Conservation (phyloP, 1,140 invertebrate genomes). For the Seison nebaliae region DNA sequence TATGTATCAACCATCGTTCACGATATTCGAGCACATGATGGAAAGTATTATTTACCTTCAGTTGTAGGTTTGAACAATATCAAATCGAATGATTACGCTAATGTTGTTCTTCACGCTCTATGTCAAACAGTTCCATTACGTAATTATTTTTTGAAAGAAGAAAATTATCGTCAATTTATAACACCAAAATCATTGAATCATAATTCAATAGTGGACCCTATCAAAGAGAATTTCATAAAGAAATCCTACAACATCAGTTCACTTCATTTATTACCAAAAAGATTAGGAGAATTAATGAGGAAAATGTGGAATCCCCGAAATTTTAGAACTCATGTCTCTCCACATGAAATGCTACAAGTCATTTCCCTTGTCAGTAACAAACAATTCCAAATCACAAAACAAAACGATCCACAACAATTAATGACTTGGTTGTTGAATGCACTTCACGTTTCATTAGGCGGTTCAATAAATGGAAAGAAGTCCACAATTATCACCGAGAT, state of each 20-base stretch:
- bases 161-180: too few species aligned
- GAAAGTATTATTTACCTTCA: conserved; percentile 69
- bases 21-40: conserved; percentile 74
- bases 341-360: conserved; percentile 97
- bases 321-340: conserved; percentile 95
- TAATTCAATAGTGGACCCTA: too few species aligned
- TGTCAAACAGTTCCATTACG: conserved; percentile 72
- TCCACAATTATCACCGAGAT: conserved; percentile 61
- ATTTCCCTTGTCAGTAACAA: conserved; percentile 94
- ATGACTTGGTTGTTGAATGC: conserved; percentile 82
- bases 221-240: too few species aligned
- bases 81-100: conserved; percentile 91
- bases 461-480: conserved; percentile 21
- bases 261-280: conserved; percentile 67
- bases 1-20: conserved; percentile 53
- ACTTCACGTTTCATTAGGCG: conserved; percentile 44
- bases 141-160: conserved; percentile 74
- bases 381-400: conserved; percentile 85
- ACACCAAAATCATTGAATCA: too few species aligned
- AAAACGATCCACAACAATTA: conserved; percentile 92
- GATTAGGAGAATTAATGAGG: conserved; percentile 81
- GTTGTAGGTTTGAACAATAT: conserved; percentile 90
- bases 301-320: conserved; percentile 97
- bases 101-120: conserved; percentile 51
- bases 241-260: too few species aligned